phyloP scores from a whole-genome alignment of 2,113 vertebrate genomes.

The Corythornis cristatus region DNA sequence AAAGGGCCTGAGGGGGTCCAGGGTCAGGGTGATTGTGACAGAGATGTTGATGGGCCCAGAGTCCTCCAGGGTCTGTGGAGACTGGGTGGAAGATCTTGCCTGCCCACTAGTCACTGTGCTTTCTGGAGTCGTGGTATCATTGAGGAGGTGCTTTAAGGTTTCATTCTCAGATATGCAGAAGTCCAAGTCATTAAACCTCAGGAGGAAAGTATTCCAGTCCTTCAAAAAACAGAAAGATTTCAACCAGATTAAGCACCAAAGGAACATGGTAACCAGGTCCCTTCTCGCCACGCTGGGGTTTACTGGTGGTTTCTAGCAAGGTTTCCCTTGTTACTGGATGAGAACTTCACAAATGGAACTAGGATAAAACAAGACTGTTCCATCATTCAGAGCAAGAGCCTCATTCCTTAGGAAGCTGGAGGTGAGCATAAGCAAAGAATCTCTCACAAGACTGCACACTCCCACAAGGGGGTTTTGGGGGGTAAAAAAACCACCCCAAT shows the following conservation, averaged over 20 bases:
- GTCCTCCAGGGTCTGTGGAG: constrained; percentile 88
- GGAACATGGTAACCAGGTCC: accelerated
- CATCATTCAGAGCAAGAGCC: neutral
- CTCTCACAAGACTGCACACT: neutral
- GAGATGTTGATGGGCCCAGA: constrained; percentile 93
- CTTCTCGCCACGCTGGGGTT: accelerated
- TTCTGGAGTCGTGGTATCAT: constrained; percentile 89
- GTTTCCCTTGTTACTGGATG: neutral
- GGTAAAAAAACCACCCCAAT: accelerated
- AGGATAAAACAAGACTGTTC: neutral
- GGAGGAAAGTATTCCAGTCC: constrained; percentile 98
- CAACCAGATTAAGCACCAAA: neutral
- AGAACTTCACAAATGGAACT: neutral
- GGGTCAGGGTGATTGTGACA: constrained; percentile 91
- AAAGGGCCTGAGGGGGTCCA: constrained; percentile 91
- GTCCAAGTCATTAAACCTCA: constrained; percentile 95
- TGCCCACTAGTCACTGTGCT: constrained; percentile 90
- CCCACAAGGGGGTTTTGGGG: neutral
- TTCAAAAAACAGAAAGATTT: constrained; percentile 39
- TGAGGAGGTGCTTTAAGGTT: constrained; percentile 92
- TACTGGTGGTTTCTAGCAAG: accelerated
- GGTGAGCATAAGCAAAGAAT: neutral
- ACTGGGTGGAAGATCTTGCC: constrained; percentile 86
- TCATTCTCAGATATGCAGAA: constrained; percentile 98
- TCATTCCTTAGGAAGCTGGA: neutral